Evolutionary conservation across 2,888 invertebrate species (phyloP).

Genomic region (Cyclophora albipunctata): DNA sequence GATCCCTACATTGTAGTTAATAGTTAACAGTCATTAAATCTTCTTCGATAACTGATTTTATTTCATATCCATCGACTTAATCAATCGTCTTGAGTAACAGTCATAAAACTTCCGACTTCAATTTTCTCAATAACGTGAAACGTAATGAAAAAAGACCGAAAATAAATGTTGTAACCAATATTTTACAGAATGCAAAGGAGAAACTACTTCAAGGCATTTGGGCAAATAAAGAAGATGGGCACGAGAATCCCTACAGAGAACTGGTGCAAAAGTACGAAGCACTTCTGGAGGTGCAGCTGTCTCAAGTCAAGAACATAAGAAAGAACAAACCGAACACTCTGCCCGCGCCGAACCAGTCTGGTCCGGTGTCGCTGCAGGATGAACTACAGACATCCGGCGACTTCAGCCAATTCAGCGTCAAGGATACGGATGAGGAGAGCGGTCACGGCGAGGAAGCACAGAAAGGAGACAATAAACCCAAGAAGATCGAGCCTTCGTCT

Average conservation of each 20-base stretch:
- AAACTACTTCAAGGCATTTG: constrained; percentile 69
- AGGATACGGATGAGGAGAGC: constrained; percentile 79
- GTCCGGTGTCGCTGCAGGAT: constrained; percentile 78
- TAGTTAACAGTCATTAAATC: constrained; percentile 6
- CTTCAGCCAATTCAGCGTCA: constrained; percentile 78
- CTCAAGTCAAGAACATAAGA: constrained; percentile 72
- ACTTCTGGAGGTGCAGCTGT: constrained; percentile 83
- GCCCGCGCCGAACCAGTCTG: constrained; percentile 51
- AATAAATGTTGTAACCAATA: background rate
- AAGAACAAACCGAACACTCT: constrained; percentile 48
- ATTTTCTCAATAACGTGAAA: constrained; percentile 6
- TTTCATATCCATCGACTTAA: background rate
- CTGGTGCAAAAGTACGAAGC: constrained; percentile 91
- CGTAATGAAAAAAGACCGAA: too few relatives aligned
- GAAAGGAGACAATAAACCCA: constrained; percentile 59
- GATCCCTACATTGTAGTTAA: constrained; percentile 1
- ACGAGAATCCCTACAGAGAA: constrained; percentile 83
- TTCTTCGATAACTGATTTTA: constrained; percentile 7
- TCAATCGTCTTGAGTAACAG: constrained; percentile 1
- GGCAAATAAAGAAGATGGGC: constrained; percentile 70
- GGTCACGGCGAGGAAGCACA: constrained; percentile 75
- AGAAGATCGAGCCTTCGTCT: constrained; percentile 53
- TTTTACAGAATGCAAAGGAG: constrained; percentile 66
- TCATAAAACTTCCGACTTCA: background rate
- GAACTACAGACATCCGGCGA: constrained; percentile 85